Percentiles rank a stretch among this genome's conserved stretches.
These are phyloP conservation scores for Aleiodes testaceus DNA, from an alignment of 2,888 invertebrate genomes.

Conservation along the genomic window DNA sequence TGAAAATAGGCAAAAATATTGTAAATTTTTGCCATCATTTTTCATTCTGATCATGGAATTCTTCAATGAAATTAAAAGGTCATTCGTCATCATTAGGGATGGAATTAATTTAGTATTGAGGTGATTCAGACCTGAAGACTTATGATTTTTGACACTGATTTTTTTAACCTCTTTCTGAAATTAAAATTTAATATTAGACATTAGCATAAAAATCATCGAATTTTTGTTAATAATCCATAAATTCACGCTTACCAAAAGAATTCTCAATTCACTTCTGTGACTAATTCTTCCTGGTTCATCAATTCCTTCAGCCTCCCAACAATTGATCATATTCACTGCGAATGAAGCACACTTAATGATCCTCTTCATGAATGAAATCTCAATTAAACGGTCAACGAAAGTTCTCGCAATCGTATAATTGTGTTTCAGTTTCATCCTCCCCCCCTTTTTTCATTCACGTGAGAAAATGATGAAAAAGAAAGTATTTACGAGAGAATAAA, in stretches of 20 bases:
- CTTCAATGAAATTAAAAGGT: too few relatives aligned
- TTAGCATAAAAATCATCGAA: too few relatives aligned
- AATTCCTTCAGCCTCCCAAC: neutral
- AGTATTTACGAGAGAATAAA: neutral
- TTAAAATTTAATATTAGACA: too few relatives aligned
- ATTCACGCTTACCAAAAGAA: too few relatives aligned
- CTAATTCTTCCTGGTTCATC: too few relatives aligned
- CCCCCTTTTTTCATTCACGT: neutral
- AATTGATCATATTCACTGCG: neutral
- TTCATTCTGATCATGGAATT: too few relatives aligned
- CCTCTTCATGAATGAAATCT: neutral
- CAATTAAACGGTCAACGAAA: slow-evolving; percentile 1
- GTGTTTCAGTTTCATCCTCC: neutral
- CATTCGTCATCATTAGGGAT: too few relatives aligned
- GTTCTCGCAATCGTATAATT: slow-evolving; percentile 6
- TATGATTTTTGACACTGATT: too few relatives aligned
- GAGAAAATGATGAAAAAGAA: neutral
- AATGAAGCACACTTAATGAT: neutral
- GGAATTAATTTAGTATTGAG: too few relatives aligned
- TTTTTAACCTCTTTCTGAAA: too few relatives aligned
- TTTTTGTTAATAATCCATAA: too few relatives aligned
- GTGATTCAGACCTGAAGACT: too few relatives aligned
- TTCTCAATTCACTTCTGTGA: neutral
- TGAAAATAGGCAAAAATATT: neutral
- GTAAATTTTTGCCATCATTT: neutral